These are phyloP conservation scores for Ceyx cyanopectus DNA, from an alignment of 2,113 vertebrate species.

Conservation along the genomic window DNA sequence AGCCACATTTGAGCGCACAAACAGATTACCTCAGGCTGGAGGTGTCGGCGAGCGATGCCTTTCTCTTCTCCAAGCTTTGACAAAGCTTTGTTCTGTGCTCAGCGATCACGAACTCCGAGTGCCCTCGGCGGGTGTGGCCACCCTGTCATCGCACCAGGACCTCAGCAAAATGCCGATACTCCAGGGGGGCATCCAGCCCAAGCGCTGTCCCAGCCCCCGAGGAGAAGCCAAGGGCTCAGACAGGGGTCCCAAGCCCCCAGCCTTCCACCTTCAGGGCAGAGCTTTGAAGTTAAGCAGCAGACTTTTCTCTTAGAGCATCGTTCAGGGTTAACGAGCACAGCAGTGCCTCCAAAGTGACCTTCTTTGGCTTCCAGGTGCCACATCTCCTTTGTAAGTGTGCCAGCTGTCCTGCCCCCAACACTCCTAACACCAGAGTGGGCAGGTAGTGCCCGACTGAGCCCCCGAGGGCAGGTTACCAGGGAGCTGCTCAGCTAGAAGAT, in stretches of 20 bases:
- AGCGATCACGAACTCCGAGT: background rate
- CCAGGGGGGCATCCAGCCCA: no score
- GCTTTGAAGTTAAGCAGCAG: background rate
- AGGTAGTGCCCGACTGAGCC: background rate
- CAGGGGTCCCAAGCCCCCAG: background rate
- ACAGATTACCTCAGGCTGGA: background rate
- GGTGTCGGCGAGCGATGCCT: background rate
- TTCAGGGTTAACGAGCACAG: background rate
- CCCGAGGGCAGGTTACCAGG: background rate
- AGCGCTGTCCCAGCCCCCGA: accelerated
- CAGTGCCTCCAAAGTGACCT: background rate
- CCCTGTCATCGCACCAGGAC: accelerated
- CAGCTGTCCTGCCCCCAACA: background rate
- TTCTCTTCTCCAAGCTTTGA: background rate
- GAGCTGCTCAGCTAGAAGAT: background rate
- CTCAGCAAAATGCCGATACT: background rate
- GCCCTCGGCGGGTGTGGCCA: background rate
- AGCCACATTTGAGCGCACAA: background rate
- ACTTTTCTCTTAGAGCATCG: background rate
- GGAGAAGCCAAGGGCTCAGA: background rate
- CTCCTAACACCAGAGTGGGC: background rate
- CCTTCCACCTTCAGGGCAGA: background rate
- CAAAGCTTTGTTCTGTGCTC: background rate
- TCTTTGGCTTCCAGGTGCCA: no score
- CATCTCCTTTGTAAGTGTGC: no score